Conservation (phyloP, 2,113 vertebrate genomes). For the Apodemus sylvaticus region DNA sequence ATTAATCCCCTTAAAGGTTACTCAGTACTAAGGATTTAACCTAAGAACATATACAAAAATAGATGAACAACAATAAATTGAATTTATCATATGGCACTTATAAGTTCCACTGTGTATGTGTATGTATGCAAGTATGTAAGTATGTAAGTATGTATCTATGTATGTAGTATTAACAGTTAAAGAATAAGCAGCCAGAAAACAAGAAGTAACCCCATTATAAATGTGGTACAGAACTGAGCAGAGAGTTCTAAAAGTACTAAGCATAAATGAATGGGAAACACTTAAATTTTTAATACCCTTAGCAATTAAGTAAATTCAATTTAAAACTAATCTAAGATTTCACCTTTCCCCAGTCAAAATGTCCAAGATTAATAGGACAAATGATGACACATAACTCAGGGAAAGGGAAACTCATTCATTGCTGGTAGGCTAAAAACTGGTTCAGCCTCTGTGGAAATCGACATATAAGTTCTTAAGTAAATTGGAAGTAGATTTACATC, state of each 20-base stretch:
- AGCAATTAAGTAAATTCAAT: background rate
- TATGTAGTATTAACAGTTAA: too few relatives aligned
- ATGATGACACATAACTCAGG: background rate
- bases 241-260: background rate
- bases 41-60: background rate
- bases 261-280: background rate
- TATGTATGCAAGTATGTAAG: background rate
- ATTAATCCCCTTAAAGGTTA: background rate
- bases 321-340: background rate
- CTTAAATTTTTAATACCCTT: background rate
- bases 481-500: background rate
- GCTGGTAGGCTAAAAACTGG: background rate
- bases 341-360: background rate
- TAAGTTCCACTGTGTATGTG: background rate
- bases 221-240: too few relatives aligned
- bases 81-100: background rate
- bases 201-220: too few relatives aligned
- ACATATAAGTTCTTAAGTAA: background rate
- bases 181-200: too few relatives aligned
- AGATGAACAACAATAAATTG: background rate
- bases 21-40: background rate
- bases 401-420: background rate
- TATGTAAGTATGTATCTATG: background rate
- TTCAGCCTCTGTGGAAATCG: background rate
- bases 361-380: background rate